Evolutionary conservation across 2,113 vertebrate genomes (phyloP), one percentile per base, ranked within the genome.

Genomic region (Anser brachyrhynchus): DNA sequence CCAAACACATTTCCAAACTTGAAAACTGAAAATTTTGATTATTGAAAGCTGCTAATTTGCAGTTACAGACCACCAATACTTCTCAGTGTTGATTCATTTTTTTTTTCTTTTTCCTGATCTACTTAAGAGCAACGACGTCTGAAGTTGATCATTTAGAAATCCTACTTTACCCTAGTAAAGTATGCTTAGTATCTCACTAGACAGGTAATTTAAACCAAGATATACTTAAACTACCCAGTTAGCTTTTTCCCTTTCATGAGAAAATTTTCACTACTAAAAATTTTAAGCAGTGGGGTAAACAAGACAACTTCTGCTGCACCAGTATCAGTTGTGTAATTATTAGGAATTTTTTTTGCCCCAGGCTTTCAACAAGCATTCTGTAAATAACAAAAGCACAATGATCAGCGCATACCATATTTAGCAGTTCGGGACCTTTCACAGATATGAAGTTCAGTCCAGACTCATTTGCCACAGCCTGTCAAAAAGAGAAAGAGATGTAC

Each of bases 401-500:
- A 72, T 33, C 55, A 92, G 3, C 49, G 97, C 99, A 97, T 97
- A 99, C 99, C 99, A 99, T 99, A 97, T 99, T 99, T 70, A 99
- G 97, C 84, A 99, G 98, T 94, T 99, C 99, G 2, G 99, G 99
- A 46, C 99, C 99, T 86, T 99, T 99, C 71, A 99, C 99, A 46
- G 99, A 99, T 97, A 99, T 99, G 97, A 99, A 99, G 96, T 99
- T 99, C 70, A 99, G 97, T 70, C 99, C 99, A 33, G 99, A 99
- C 78, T 99, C 99, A 33, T 99, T 99, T 88, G 99, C 99, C 37
- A 99, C 98, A 0, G 99, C 99, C 99, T 99, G 92, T 41, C 31
- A 90, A 91, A 92, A 96, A 72, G n/a, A 96, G 28, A 97, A 93
- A 95, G 10, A 93, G 6, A 92, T 1, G 21, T 33, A 55, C 22